phyloP scores from a whole-genome alignment of 1,140 invertebrate species.

The Ylistrum balloti region DNA sequence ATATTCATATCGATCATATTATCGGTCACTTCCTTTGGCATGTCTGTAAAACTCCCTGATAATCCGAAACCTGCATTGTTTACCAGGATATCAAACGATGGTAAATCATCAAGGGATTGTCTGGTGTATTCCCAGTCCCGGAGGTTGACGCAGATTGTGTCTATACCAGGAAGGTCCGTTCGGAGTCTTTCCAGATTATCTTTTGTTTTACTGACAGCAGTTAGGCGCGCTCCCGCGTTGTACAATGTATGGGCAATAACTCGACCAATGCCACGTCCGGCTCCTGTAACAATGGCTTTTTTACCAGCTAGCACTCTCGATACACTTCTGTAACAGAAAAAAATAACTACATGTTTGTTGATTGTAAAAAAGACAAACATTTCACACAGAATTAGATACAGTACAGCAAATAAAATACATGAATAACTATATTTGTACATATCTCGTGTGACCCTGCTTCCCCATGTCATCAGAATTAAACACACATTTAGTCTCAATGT shows the following conservation, averaged over 20 bases:
- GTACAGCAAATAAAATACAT: no score
- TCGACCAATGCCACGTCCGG: slow-evolving; percentile 3
- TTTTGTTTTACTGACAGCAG: slow-evolving; percentile 1
- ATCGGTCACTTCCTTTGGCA: not conserved
- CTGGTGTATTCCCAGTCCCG: not conserved
- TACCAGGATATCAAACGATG: not conserved
- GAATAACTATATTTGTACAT: no score
- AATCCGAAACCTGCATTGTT: not conserved
- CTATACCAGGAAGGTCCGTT: slow-evolving; percentile 3
- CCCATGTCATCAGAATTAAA: no score
- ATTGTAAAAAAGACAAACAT: no score
- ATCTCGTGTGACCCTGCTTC: no score
- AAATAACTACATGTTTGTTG: no score
- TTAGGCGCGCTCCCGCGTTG: not conserved
- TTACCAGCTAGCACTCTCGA: not conserved
- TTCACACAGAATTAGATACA: no score
- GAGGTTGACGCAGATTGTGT: not conserved
- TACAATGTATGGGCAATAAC: not conserved
- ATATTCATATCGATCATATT: slow-evolving; percentile 1
- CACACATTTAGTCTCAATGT: no score
- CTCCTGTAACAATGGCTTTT: slow-evolving; percentile 13
- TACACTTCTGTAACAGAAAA: no score
- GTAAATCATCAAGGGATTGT: not conserved
- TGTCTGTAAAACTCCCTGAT: not conserved
- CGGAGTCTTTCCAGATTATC: not conserved